These are phyloP conservation scores for Cyclophora albipunctata DNA, from an alignment of 2,888 invertebrate species.

Conservation along the genomic window DNA sequence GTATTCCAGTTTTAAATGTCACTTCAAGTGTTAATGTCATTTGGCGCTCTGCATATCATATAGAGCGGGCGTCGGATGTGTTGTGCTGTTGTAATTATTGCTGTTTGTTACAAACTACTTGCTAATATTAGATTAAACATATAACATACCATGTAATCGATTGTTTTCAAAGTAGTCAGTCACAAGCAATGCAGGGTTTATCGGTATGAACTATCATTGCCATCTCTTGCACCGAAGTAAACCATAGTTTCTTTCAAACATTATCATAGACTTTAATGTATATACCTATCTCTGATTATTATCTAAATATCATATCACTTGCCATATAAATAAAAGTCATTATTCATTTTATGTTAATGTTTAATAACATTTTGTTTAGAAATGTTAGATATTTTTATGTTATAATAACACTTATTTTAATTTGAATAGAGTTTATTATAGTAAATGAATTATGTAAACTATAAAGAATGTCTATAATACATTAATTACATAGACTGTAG, in stretches of 20 bases:
- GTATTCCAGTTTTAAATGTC: slow-evolving; percentile 28
- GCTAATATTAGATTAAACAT: slow-evolving; percentile 39
- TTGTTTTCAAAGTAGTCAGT: slow-evolving; percentile 29
- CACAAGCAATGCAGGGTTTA: slow-evolving; percentile 44
- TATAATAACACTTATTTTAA: slow-evolving; percentile 40
- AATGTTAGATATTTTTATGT: slow-evolving; percentile 45
- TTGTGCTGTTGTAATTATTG: slow-evolving; percentile 48
- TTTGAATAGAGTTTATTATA: slow-evolving; percentile 62
- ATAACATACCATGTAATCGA: slow-evolving; percentile 23
- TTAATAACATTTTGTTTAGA: slow-evolving; percentile 48
- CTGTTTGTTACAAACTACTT: slow-evolving; percentile 43
- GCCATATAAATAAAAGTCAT: slow-evolving; percentile 68
- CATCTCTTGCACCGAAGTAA: slow-evolving; percentile 37
- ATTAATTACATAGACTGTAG: slow-evolving; percentile 67
- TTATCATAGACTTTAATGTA: slow-evolving; percentile 42
- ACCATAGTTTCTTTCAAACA: slow-evolving; percentile 35
- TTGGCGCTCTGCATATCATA: slow-evolving; percentile 29
- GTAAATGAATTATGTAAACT: slow-evolving; percentile 69
- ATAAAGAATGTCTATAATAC: slow-evolving; percentile 74
- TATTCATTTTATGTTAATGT: slow-evolving; percentile 48
- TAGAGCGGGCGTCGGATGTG: slow-evolving; percentile 36
- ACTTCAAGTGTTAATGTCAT: slow-evolving; percentile 33
- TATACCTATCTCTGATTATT: slow-evolving; percentile 37
- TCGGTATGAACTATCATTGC: slow-evolving; percentile 32
- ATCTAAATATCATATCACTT: slow-evolving; percentile 76